Conservation (phyloP, 2,797 vertebrate species). For the Chlorospingus flavigularis region DNA sequence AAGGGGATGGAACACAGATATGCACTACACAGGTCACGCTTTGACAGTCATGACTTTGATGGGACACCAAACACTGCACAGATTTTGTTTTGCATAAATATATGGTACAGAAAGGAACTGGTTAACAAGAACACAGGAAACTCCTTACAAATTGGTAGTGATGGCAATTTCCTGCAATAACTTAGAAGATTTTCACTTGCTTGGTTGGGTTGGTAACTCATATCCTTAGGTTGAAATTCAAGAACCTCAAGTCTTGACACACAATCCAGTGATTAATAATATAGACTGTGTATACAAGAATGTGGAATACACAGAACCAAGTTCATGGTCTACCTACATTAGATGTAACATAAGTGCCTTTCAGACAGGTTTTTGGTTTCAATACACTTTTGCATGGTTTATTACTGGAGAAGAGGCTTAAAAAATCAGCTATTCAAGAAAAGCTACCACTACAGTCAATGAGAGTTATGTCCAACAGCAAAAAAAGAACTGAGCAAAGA, state of each 20-base stretch:
- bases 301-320: not conserved
- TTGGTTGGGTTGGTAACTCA: slow-evolving; percentile 38
- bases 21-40: not conserved
- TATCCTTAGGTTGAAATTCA: slow-evolving; percentile 52
- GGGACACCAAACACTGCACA: not conserved
- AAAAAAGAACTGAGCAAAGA: not conserved
- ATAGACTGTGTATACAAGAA: not conserved
- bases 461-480: not conserved
- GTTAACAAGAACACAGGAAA: slow-evolving; percentile 45
- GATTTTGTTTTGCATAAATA: not conserved
- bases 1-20: not conserved
- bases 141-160: slow-evolving; percentile 50
- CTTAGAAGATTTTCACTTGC: slow-evolving; percentile 56
- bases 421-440: not conserved
- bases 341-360: not conserved
- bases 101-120: slow-evolving; percentile 18
- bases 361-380: not conserved
- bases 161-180: slow-evolving; percentile 64
- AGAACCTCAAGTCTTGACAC: slow-evolving; percentile 27
- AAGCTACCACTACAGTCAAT: not conserved
- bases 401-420: not conserved
- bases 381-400: not conserved
- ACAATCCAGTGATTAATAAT: slow-evolving; percentile 27
- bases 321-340: not conserved
- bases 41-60: not conserved